These are phyloP conservation scores for Myotis pilosus DNA, from an alignment of 2,797 vertebrate genomes.

Conservation along the genomic window DNA sequence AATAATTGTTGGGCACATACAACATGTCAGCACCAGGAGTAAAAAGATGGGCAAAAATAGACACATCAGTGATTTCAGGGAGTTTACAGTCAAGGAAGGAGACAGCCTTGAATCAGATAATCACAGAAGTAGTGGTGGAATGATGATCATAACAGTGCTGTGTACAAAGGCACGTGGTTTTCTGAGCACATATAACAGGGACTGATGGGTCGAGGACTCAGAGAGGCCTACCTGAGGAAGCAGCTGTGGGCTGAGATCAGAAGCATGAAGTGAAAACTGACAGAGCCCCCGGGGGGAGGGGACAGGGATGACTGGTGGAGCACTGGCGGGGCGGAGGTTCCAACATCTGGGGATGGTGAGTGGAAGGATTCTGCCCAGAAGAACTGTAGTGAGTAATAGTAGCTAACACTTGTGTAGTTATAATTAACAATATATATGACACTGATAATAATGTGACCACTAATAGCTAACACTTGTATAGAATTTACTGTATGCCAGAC, in stretches of 20 bases:
- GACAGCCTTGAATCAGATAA: neutral
- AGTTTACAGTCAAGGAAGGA: neutral
- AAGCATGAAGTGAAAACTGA: neutral
- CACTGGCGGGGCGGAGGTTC: neutral
- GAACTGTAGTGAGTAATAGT: neutral
- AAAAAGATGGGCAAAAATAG: neutral
- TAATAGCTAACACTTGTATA: neutral
- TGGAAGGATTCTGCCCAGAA: neutral
- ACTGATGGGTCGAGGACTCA: neutral
- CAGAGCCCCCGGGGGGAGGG: neutral
- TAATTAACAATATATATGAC: neutral
- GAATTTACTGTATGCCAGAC: neutral
- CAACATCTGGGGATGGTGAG: neutral
- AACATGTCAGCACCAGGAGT: neutral
- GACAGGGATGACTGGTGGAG: rapidly evolving
- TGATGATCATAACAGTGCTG: rapidly evolving
- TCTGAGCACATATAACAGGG: rapidly evolving
- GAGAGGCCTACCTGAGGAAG: neutral
- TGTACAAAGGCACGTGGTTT: rapidly evolving
- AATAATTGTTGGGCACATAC: neutral
- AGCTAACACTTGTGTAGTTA: neutral
- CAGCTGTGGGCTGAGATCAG: neutral
- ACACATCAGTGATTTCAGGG: neutral
- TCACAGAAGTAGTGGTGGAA: neutral
- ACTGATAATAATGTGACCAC: neutral